Base-by-base conservation (phyloP, 23 tunicate genomes). In the Trididemnum clinides region DNA sequence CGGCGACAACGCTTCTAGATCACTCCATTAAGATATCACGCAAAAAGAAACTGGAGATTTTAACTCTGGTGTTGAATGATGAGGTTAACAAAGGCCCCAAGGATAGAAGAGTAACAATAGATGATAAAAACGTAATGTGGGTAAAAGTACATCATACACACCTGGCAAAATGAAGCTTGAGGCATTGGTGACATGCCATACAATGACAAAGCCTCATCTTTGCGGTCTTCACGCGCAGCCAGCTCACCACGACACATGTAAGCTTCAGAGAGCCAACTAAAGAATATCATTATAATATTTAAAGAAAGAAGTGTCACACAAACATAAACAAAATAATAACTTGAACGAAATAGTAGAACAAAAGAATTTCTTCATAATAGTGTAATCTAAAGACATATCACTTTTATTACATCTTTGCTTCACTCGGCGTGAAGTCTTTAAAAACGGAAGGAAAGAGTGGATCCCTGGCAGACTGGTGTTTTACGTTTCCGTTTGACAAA, bases 241-340 rank as follows among this genome's bases (percentile, higher is more conserved):
- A 94, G 71, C 23, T 88, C 90, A 2, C 94, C 98, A 28, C 91
- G 93, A 65, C 98, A 89, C 94, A 86, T 87, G 83, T 85, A 89
- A 20, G 85, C 94, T 44, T 89, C 88, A 58, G 98, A 89, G 12
- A 94, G 73, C 19, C 88, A 78, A 32, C 98, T 93, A 63, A 39
- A 79, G 54, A 7, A 10, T 7, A 7, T 44, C 15, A 7, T 44
- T 44, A 15, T n/a, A n/a, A n/a, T n/a, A n/a, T n/a, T n/a, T n/a
- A n/a, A n/a, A n/a, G n/a, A n/a, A n/a, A n/a, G n/a, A n/a, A n/a
- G n/a, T n/a, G n/a, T n/a, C 54, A 15, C 54, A 44, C 33, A 77
- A 77, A 22, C 33, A 57, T 23, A 0, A 0, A 18, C 62, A 77
- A 27, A 15, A 39, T 0, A 39, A 77, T n/a, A 0, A 57, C 62